Percentiles rank a stretch among this genome's conserved stretches.
These are phyloP conservation scores for Lacerta agilis DNA, from an alignment of 2,797 vertebrate species.

Conservation along the genomic window DNA sequence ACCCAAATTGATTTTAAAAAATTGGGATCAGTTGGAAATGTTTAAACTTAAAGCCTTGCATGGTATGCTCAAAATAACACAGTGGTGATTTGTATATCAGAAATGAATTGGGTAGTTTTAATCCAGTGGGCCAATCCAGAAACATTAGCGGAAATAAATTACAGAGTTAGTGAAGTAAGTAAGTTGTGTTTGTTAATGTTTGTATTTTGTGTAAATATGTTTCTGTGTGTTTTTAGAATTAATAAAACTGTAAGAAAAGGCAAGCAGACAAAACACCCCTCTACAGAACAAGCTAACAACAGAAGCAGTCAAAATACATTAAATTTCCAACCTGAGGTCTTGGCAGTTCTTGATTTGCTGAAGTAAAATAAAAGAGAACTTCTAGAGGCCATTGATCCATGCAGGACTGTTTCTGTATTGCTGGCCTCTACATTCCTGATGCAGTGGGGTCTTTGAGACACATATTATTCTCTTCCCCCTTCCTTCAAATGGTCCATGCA, in stretches of 20 bases:
- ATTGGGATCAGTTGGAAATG: no score
- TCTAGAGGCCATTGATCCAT: background rate
- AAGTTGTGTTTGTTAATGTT: background rate
- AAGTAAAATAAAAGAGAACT: background rate
- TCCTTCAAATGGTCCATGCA: background rate
- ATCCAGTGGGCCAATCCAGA: no score
- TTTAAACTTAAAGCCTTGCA: no score
- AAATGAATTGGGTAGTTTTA: background rate
- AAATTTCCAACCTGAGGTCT: background rate
- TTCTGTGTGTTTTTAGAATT: background rate
- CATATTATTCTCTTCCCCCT: background rate
- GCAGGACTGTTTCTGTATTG: background rate
- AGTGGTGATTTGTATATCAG: background rate
- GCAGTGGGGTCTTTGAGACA: background rate
- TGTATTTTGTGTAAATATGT: background rate
- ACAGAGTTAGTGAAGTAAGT: no score
- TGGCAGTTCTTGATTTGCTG: background rate
- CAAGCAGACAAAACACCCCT: background rate
- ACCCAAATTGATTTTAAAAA: no score
- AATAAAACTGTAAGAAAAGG: background rate
- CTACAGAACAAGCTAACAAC: background rate
- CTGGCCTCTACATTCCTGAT: background rate
- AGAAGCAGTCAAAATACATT: background rate
- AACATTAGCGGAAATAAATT: no score
- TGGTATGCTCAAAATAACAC: background rate